A percentile compares a stretch with the other conserved stretches of the same genome.
phyloP scores from a whole-genome alignment of 2,797 vertebrate species.

The Amblyraja radiata region DNA sequence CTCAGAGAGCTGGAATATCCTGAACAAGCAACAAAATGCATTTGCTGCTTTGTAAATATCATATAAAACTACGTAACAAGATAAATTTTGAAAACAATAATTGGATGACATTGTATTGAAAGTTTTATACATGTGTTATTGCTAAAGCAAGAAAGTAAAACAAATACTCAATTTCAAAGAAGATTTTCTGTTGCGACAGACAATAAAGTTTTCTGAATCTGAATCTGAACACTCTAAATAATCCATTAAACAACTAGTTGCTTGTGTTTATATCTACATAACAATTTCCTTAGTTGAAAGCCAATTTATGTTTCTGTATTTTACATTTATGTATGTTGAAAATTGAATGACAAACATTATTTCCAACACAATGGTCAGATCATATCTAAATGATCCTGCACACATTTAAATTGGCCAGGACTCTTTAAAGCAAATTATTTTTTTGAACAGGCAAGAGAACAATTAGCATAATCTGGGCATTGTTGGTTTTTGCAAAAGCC shows the following conservation, averaged over 20 bases:
- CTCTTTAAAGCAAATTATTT: background rate
- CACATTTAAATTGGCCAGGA: background rate
- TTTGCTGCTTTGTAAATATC: background rate
- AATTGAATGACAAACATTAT: background rate
- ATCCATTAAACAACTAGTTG: background rate
- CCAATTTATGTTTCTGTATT: background rate
- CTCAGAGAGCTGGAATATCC: background rate
- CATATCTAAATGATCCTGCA: background rate
- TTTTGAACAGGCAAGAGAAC: background rate
- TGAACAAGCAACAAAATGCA: background rate
- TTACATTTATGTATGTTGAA: background rate
- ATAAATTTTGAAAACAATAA: background rate
- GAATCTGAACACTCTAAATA: background rate
- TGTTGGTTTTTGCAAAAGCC: background rate
- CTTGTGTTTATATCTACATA: background rate
- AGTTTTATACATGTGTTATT: background rate
- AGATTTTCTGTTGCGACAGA: no score
- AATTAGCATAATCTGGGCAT: background rate
- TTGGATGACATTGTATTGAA: background rate
- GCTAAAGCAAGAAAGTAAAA: background rate
- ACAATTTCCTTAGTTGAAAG: background rate
- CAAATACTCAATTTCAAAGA: background rate
- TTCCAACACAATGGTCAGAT: background rate
- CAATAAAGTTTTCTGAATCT: no score
- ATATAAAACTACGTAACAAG: background rate